Conservation (phyloP, 2,888 invertebrate species). For the Caenorhabditis sulstoni region DNA sequence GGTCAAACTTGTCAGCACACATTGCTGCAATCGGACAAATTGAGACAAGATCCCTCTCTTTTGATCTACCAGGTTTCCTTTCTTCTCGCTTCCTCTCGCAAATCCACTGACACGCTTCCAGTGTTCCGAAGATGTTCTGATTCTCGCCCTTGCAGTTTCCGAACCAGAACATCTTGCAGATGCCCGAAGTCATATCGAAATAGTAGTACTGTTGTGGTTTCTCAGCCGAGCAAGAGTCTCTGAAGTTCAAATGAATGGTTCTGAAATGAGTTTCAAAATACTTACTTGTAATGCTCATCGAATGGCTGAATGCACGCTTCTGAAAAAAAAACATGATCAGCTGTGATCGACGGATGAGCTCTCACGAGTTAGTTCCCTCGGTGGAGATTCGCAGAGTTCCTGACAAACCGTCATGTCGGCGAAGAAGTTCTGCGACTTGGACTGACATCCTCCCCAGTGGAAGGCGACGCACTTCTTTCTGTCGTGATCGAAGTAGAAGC, state of each 20-base stretch:
- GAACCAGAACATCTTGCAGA: slow-evolving; percentile 79
- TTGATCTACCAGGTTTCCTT: slow-evolving; percentile 67
- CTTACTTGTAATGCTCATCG: slow-evolving; percentile 59
- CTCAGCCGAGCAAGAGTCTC: slow-evolving; percentile 44
- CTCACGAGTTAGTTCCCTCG: slow-evolving; percentile 67
- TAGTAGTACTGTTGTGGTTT: slow-evolving; percentile 74
- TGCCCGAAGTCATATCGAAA: slow-evolving; percentile 69
- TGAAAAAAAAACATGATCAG: slow-evolving; percentile 37
- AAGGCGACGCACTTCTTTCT: slow-evolving; percentile 73
- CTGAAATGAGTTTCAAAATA: not conserved
- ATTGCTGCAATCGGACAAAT: slow-evolving; percentile 52
- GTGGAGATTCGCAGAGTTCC: slow-evolving; percentile 71
- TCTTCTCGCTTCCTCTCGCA: slow-evolving; percentile 74
- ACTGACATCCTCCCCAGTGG: slow-evolving; percentile 77
- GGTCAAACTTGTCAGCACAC: slow-evolving; percentile 76
- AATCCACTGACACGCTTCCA: slow-evolving; percentile 78
- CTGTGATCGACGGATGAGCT: not conserved
- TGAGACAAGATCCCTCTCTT: no score
- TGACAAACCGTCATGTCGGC: slow-evolving; percentile 66
- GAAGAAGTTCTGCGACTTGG: slow-evolving; percentile 73
- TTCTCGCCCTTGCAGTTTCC: slow-evolving; percentile 75
- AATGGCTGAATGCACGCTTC: slow-evolving; percentile 74
- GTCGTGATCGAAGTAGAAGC: slow-evolving; percentile 77
- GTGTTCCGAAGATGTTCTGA: slow-evolving; percentile 75
- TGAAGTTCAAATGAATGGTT: not conserved